Base-by-base conservation (phyloP, 2,888 invertebrate species). In the Dione juno region DNA sequence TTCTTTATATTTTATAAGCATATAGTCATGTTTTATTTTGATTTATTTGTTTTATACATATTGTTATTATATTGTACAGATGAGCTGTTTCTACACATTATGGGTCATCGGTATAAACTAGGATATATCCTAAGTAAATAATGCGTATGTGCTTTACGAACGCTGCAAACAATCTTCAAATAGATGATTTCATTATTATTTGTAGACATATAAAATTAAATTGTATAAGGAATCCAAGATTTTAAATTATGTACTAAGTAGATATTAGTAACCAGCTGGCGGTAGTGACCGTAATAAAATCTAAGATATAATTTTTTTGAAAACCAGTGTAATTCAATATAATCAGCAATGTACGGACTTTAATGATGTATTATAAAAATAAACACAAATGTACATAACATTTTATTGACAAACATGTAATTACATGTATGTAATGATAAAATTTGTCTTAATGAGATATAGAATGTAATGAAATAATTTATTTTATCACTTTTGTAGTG, bases 401-500 rank as follows among this genome's bases (percentile, higher is more conserved):
- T 41, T 41, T 59, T 59, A 59, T 43, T 19, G 21, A 59, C 21
- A 59, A 59, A 43, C 41, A 59, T 41, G 21, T 14, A 61, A n/a
- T 28, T 61, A 61, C 10, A 43, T 61, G 11, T 43, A 45, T 2
- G 21, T n/a, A 59, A 10, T 59, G 43, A 61, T 61, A 43, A 61
- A n/a, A 45, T 41, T 45, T 45, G 41, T 61, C 28, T 21, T 28
- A 43, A 43, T 45, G 21, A 61, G n/a, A 61, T 10, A 10, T 43
- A 45, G 43, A 45, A 28, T 61, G 43, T 61, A 28, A 11, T 14
- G 43, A 61, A 28, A 61, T 61, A 61, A 61, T 28, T 61, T 61
- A 43, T 45, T 61, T 61, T 43, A 61, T 61, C 28, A 45, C 59
- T 45, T 61, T 61, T 50, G 35, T 35, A 64, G 37, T 48, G 14